Base-by-base conservation (phyloP, 2,113 vertebrate species). In the Aegithalos caudatus region DNA sequence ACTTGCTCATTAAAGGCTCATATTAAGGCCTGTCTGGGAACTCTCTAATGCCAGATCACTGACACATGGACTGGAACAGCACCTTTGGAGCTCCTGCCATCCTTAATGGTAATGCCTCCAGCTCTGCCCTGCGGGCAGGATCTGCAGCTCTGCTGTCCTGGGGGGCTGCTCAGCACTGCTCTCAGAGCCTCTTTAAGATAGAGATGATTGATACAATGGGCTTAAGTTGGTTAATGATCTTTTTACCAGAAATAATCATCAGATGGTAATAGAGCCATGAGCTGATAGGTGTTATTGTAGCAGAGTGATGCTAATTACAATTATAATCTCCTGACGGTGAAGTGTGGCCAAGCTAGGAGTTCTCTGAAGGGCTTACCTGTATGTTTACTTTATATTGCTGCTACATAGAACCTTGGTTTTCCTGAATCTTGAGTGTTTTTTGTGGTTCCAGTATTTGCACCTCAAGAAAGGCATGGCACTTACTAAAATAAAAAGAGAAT, bases 121-220 rank as follows among this genome's bases (percentile, higher is more conserved):
- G 93, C 83, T 94, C 70, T 79, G 86, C 53, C 69, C 94, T 84
- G 38, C 7, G 48, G 96, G 85, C 83, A 79, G 73, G 47, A 21
- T 72, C 74, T 80, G 51, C 74, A 86, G 73, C 66, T 42, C 4
- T 40, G 7, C 81, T 74, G 15, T 82, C 62, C 89, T 82, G 6
- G 61, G 95, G 84, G 94, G 51, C 70, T 94, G 53, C 83, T 96
- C 86, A 95, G 48, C 88, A 35, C 93, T 95, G 48, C 96, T 95
- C 86, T 92, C 12, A 2, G 78, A 86, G 86, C 94, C 84, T 92
- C 86, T 64, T 91, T 94, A 50, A 64, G 88, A 72, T 94, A 31
- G 60, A 56, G n/a, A 66, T 96, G 94, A 94, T 95, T 95, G 90
- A 86, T 92, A 69, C 61, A 81, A 78, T 79, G 82, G 42, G 53